Conservation (phyloP, 2,797 vertebrate genomes). For the Tiaroga cobitis region DNA sequence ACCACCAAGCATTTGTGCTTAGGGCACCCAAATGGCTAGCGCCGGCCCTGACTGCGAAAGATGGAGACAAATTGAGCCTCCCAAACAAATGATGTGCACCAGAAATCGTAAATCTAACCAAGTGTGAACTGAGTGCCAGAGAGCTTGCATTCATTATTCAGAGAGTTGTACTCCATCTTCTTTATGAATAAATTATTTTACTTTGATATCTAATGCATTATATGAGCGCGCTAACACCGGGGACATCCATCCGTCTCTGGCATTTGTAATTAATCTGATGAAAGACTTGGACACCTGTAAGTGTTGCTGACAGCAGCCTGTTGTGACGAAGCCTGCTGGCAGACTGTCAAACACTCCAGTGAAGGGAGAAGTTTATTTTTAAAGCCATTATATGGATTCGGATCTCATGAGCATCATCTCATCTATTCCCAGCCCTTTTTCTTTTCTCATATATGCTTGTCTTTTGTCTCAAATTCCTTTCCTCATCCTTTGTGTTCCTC, state of each 20-base stretch:
- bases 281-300: conserved; percentile 69
- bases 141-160: conserved; percentile 66
- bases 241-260: conserved; percentile 70
- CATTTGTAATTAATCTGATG: conserved; percentile 73
- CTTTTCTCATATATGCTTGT: conserved; percentile 10
- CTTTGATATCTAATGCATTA: conserved; percentile 73
- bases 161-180: conserved; percentile 72
- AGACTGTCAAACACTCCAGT: conserved; percentile 66
- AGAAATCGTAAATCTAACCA: conserved; percentile 55
- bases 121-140: conserved; percentile 56
- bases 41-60: background rate
- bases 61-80: conserved; percentile 57
- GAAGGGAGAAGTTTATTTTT: conserved; percentile 41
- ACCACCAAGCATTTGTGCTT: too few species aligned
- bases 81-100: conserved; percentile 55
- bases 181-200: conserved; percentile 78
- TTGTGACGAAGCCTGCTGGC: conserved; percentile 66
- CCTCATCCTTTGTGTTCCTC: background rate
- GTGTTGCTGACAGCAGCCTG: conserved; percentile 62
- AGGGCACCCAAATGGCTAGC: too few species aligned
- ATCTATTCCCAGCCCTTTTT: background rate
- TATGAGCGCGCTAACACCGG: conserved; percentile 70
- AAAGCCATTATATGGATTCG: background rate
- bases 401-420: background rate
- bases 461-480: background rate